Conservation (phyloP, 2,888 invertebrate genomes). For the Linnaemya vulpina region DNA sequence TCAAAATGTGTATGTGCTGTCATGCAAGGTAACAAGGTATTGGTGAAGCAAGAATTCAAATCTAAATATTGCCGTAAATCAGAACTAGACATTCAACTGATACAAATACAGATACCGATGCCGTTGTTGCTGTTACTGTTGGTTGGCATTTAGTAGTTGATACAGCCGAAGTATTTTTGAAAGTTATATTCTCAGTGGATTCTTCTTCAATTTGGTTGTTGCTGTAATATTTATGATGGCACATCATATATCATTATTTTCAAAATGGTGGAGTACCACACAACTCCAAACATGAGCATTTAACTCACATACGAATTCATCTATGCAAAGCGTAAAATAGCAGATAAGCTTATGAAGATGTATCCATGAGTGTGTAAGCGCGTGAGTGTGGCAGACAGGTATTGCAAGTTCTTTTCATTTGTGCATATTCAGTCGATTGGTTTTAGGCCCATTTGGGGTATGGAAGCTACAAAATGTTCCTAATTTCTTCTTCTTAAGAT, state of each 20-base stretch:
- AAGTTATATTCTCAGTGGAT: conserved; percentile 49
- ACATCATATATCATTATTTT: conserved; percentile 66
- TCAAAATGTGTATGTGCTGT: background rate
- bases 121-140: conserved; percentile 22
- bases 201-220: conserved; percentile 35
- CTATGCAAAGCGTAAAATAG: conserved; percentile 31
- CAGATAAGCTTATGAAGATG: background rate
- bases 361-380: background rate
- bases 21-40: conserved; percentile 22
- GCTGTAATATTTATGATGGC: conserved; percentile 64
- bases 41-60: conserved; percentile 59
- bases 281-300: conserved; percentile 21
- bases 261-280: conserved; percentile 53
- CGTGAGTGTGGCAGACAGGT: conserved; percentile 37
- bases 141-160: conserved; percentile 36
- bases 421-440: conserved; percentile 63
- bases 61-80: conserved; percentile 79
- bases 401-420: conserved; percentile 44
- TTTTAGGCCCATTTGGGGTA: conserved; percentile 50
- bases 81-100: conserved; percentile 73
- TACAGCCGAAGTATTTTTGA: conserved; percentile 22
- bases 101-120: conserved; percentile 42
- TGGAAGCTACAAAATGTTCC: conserved; percentile 28
- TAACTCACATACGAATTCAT: background rate
- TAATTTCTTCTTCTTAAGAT: background rate